These are phyloP conservation scores for Plebejus argus DNA, from an alignment of 2,888 invertebrate species.

Conservation along the genomic window DNA sequence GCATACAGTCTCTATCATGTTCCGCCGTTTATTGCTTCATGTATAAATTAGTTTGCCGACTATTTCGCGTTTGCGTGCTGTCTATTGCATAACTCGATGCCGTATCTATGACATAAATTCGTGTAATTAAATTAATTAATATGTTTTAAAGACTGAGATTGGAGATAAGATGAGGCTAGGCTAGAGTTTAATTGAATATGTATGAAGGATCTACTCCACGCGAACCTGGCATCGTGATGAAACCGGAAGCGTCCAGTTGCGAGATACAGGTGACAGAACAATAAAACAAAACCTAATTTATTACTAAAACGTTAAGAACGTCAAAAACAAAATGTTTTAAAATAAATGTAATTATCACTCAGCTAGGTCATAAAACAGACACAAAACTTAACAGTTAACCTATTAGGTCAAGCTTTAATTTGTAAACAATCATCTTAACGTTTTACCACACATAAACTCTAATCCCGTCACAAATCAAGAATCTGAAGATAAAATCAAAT, in stretches of 20 bases:
- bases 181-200: background rate
- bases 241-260: background rate
- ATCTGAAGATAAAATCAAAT: background rate
- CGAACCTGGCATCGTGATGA: background rate
- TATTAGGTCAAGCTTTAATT: background rate
- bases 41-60: slow-evolving; percentile 39
- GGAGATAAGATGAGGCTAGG: background rate
- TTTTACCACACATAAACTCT: background rate
- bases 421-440: background rate
- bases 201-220: slow-evolving; percentile 1
- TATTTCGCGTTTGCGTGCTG: slow-evolving; percentile 35
- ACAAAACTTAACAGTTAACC: background rate
- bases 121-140: slow-evolving; percentile 8
- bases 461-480: background rate
- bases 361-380: background rate
- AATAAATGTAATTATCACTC: too few species aligned
- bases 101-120: slow-evolving; percentile 28
- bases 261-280: background rate
- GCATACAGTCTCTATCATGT: slow-evolving; percentile 41
- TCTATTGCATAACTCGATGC: slow-evolving; percentile 18
- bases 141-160: slow-evolving; percentile 16
- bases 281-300: background rate
- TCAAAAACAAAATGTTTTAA: background rate
- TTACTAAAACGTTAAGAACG: background rate
- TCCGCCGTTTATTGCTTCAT: slow-evolving; percentile 46